Evolutionary conservation across 2,888 invertebrate species (phyloP).

Genomic region (Tachina fera): DNA sequence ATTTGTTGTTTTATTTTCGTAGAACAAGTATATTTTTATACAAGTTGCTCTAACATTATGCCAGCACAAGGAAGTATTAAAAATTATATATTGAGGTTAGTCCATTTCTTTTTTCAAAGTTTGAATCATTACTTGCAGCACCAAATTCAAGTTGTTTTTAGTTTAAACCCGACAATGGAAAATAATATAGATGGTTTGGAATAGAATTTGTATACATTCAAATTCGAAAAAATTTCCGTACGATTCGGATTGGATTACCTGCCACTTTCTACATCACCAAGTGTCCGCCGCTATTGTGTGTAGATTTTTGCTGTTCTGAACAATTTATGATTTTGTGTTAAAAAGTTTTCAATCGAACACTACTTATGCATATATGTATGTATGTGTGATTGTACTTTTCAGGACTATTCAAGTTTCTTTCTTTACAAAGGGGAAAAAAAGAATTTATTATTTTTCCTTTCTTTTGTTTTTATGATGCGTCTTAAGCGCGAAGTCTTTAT

Average conservation of each 20-base stretch:
- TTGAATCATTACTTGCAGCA: too few relatives aligned
- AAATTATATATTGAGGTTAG: too few relatives aligned
- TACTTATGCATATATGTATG: too few relatives aligned
- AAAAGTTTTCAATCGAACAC: constrained; percentile 60
- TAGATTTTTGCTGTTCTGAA: constrained; percentile 75
- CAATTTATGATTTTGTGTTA: constrained; percentile 72
- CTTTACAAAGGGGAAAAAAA: background rate
- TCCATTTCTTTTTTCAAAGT: too few relatives aligned
- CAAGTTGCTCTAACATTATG: too few relatives aligned
- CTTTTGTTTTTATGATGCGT: constrained; percentile 51
- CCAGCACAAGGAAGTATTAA: too few relatives aligned
- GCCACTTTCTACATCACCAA: constrained; percentile 27
- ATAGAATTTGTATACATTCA: too few relatives aligned
- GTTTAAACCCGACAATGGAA: background rate
- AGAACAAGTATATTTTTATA: too few relatives aligned
- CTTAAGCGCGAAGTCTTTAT: constrained; percentile 47
- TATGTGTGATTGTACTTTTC: constrained; percentile 46
- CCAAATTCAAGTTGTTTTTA: too few relatives aligned
- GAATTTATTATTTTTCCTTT: constrained; percentile 33
- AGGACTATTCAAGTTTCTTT: constrained; percentile 11
- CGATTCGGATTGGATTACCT: background rate
- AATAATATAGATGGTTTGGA: background rate
- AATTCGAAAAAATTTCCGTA: too few relatives aligned
- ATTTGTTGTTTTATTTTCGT: too few relatives aligned
- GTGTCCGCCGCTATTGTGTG: constrained; percentile 78